Conservation (phyloP, 2,888 invertebrate species). For the Clistopyga incitator region DNA sequence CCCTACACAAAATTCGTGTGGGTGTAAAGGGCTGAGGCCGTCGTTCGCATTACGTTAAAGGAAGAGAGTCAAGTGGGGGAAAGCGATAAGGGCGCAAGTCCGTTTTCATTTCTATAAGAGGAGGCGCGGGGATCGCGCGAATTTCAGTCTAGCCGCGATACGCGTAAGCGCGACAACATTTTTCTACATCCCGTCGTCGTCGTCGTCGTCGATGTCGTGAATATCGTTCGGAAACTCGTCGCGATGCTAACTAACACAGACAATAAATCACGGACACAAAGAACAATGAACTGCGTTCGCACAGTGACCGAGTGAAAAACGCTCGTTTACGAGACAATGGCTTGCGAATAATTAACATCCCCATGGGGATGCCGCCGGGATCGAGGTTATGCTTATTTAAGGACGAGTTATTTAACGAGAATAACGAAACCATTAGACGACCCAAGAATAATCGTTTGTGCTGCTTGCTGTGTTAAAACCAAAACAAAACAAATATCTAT, state of each 20-base stretch:
- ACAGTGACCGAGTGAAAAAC: slow-evolving; percentile 11
- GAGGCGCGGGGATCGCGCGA: slow-evolving; percentile 68
- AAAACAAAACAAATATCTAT: background rate
- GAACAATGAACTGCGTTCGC: background rate
- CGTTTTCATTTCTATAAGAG: slow-evolving; percentile 64
- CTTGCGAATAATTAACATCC: slow-evolving; percentile 33
- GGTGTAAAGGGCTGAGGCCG: slow-evolving; percentile 12
- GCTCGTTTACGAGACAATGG: slow-evolving; percentile 33
- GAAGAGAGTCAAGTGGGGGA: slow-evolving; percentile 51
- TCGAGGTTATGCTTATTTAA: slow-evolving; percentile 23
- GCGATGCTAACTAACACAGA: background rate
- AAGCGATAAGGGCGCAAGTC: slow-evolving; percentile 67
- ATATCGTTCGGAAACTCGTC: slow-evolving; percentile 39
- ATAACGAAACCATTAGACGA: slow-evolving; percentile 25
- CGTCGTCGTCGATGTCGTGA: slow-evolving; percentile 56
- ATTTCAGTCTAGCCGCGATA: slow-evolving; percentile 78
- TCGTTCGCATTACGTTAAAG: slow-evolving; percentile 1
- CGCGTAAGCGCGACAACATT: slow-evolving; percentile 62
- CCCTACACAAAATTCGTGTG: background rate
- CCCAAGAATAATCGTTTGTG: slow-evolving; percentile 23
- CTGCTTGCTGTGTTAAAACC: slow-evolving; percentile 8
- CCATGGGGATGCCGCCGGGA: slow-evolving; percentile 19
- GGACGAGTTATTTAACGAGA: background rate
- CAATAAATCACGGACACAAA: slow-evolving; percentile 1
- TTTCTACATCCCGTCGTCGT: background rate